Evolutionary conservation across 2,797 vertebrate genomes (phyloP).

Genomic region (Sardinella longiceps): DNA sequence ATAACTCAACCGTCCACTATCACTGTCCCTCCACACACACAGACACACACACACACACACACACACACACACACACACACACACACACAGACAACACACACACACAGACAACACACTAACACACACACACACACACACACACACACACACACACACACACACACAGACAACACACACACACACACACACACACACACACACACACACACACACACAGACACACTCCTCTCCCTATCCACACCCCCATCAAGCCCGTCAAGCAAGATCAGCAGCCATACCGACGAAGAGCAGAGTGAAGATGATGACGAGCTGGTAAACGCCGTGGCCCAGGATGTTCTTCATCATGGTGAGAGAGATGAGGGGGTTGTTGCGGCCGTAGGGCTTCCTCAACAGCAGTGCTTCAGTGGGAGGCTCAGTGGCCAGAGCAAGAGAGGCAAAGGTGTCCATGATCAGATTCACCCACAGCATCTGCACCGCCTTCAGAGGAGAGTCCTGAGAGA

Average conservation of each 20-base stretch:
- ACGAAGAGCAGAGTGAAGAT: constrained; percentile 91
- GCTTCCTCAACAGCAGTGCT: constrained; percentile 85
- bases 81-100: too few species aligned
- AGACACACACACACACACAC: neutral
- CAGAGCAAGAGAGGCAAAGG: constrained; percentile 89
- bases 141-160: neutral
- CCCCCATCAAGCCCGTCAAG: neutral
- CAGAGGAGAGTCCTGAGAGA: constrained; percentile 80
- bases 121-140: neutral
- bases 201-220: neutral
- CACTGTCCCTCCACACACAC: neutral
- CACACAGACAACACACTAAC: too few species aligned
- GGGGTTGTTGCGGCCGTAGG: constrained; percentile 89
- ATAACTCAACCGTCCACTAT: constrained; percentile 4
- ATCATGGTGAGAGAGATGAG: constrained; percentile 94
- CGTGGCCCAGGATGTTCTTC: constrained; percentile 92
- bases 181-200: neutral
- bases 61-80: neutral
- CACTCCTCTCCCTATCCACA: neutral
- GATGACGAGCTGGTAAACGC: constrained; percentile 88
- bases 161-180: neutral
- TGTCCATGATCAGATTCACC: constrained; percentile 97
- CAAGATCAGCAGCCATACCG: constrained; percentile 66
- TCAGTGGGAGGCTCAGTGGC: constrained; percentile 91
- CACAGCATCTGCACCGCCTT: constrained; percentile 95